These are phyloP conservation scores for Eilema sororculum DNA, from an alignment of 2,888 invertebrate genomes.

Conservation along the genomic window DNA sequence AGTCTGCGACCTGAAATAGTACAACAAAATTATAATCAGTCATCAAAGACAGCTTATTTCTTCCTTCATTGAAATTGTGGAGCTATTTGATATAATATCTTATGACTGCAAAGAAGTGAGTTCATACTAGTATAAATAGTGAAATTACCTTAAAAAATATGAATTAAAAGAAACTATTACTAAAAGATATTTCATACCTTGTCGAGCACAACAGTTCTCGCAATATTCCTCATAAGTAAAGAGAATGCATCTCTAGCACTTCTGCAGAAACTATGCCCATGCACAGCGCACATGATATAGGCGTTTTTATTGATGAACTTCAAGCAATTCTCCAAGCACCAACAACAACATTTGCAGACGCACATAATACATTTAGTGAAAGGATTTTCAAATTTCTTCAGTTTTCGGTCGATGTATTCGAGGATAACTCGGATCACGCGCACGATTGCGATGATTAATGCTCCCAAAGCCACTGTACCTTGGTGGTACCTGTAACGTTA, in stretches of 20 bases:
- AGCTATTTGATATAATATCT: background rate
- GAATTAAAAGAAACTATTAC: background rate
- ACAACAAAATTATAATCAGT: background rate
- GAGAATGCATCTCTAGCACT: conserved; percentile 97
- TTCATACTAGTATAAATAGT: too few relatives aligned
- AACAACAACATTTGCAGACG: conserved; percentile 94
- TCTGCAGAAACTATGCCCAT: conserved; percentile 96
- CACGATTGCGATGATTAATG: conserved; percentile 96
- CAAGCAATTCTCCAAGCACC: conserved; percentile 95
- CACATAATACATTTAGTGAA: conserved; percentile 90
- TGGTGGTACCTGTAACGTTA: conserved; percentile 90
- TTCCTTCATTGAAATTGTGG: background rate
- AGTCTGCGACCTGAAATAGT: conserved; percentile 92
- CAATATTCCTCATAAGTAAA: conserved; percentile 94
- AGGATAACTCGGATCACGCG: conserved; percentile 94
- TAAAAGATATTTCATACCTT: conserved; percentile 84
- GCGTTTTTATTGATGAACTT: conserved; percentile 95
- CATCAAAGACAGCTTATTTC: background rate
- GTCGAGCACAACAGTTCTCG: conserved; percentile 92
- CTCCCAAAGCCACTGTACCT: conserved; percentile 97
- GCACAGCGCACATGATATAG: conserved; percentile 98
- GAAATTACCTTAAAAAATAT: too few relatives aligned
- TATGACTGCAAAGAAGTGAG: background rate
- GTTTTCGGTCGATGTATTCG: conserved; percentile 94
- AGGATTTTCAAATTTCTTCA: conserved; percentile 93